A percentile compares a stretch with the other conserved stretches of the same genome.
Conservation (phyloP, 1,140 invertebrate species). For the Eupeodes corollae region DNA sequence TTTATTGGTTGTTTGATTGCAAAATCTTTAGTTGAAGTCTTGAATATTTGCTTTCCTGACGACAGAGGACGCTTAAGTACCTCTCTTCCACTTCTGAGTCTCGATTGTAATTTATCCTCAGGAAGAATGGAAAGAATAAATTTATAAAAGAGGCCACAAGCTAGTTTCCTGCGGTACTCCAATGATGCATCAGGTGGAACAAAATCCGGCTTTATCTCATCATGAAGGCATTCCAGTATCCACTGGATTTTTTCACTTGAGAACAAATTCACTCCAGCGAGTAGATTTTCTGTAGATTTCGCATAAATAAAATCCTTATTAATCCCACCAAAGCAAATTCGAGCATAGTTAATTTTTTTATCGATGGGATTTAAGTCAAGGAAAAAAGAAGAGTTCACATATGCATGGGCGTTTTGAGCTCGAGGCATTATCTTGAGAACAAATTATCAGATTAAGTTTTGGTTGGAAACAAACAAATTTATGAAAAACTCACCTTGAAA, state of each 20-base stretch:
- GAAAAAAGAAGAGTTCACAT: constrained; percentile 70
- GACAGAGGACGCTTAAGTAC: constrained; percentile 50
- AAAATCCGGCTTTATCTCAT: constrained; percentile 51
- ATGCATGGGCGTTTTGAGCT: constrained; percentile 71
- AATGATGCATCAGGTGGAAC: constrained; percentile 52
- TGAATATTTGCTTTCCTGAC: constrained; percentile 53
- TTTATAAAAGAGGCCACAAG: constrained; percentile 64
- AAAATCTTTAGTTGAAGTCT: constrained; percentile 51
- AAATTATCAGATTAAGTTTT: constrained; percentile 9
- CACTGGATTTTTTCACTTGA: constrained; percentile 39
- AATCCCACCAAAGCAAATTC: constrained; percentile 11
- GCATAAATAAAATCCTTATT: constrained; percentile 49
- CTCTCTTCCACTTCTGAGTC: constrained; percentile 39
- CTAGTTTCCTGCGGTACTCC: constrained; percentile 52
- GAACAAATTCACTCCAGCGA: constrained; percentile 46
- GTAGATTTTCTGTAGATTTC: constrained; percentile 49
- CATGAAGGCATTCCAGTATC: constrained; percentile 45
- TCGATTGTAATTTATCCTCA: constrained; percentile 22
- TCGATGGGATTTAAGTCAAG: constrained; percentile 43
- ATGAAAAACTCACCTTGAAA: constrained; percentile 44
- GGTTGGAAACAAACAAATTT: neutral
- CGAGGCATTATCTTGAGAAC: constrained; percentile 65
- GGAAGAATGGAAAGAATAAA: constrained; percentile 43
- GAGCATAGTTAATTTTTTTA: neutral
- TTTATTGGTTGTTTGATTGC: constrained; percentile 60